Percentiles rank a stretch among this genome's conserved stretches.
Evolutionary conservation across 2,113 vertebrate genomes (phyloP).

Genomic region (Entomyzon cyanotis): DNA sequence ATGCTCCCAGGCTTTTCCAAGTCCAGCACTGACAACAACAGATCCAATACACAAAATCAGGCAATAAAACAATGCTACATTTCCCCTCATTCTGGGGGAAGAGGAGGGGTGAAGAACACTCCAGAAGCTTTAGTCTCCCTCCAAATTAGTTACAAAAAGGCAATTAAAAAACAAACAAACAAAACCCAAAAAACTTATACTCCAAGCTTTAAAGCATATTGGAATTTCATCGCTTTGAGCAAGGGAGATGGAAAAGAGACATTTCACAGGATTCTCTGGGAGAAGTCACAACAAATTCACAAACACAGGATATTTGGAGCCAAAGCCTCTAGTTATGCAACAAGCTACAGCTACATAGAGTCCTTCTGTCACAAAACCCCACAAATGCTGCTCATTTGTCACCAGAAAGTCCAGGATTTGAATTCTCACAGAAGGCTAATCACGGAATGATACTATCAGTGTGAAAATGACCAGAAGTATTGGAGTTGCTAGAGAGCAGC

Average conservation of each 20-base stretch:
- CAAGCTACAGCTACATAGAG: fast-evolving
- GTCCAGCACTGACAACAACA: neutral
- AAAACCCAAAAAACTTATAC: neutral
- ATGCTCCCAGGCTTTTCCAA: neutral
- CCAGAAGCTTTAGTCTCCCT: neutral
- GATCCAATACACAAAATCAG: no score
- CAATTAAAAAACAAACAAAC: neutral
- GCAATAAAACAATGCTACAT: neutral
- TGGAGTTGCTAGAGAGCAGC: neutral
- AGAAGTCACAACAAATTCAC: neutral
- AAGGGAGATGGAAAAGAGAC: neutral
- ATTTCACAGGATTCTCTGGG: neutral
- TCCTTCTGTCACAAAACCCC: neutral
- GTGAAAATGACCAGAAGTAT: fast-evolving
- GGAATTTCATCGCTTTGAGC: neutral
- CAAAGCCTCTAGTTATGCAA: neutral
- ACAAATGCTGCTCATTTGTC: fast-evolving
- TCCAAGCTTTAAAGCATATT: neutral
- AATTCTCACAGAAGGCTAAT: neutral
- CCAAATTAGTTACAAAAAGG: neutral
- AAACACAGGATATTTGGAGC: neutral
- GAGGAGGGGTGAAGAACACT: neutral
- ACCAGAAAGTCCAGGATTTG: neutral
- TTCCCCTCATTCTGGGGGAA: neutral
- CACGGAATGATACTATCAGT: fast-evolving